Base-by-base conservation (phyloP, 2,113 vertebrate genomes). In the Mustela nigripes region DNA sequence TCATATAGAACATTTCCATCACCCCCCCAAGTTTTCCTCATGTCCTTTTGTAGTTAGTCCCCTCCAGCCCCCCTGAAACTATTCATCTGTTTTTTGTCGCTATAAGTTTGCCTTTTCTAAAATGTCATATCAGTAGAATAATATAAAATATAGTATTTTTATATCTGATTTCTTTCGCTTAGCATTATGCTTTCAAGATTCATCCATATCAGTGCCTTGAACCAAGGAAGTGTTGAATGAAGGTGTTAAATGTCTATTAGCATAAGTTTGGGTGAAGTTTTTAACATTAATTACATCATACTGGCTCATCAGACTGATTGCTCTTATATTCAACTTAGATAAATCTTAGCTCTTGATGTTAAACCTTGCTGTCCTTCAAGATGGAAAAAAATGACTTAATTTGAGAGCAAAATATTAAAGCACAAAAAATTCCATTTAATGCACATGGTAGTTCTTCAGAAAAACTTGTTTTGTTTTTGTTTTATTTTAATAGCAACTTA, bases 351-450 rank as follows among this genome's bases (percentile, higher is more conserved):
- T 58, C 42, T 88, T 18, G 14, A 12, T 85, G 69, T 85, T 65
- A 95, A 71, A 63, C 62, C 28, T 87, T 76, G 45, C 93, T 96
- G 36, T 88, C 26, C 73, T 89, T 85, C 93, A 69, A 12, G n/a
- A 74, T 92, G 79, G 50, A 10, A 71, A 73, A 97, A 18, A 4
- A 42, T 89, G 48, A 79, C 36, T 85, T 81, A 80, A 28, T 82
- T 91, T 86, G 73, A 93, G 48, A 50, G 60, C 33, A 86, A 93
- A 92, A 76, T 69, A 76, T 45, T 96, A 90, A 90, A 76, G 96
- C 73, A 89, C n/a, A 95, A 90, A n/a, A 95, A 97, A 82, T 95
- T 90, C 8, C 15, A 39, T 82, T 94, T 97, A 85, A 80, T 95
- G 84, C 79, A 81, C 36, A 80, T 58, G 56, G 56, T 65, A 67